A percentile compares a stretch with the other conserved stretches of the same genome.
These are phyloP conservation scores for Sceloporus undulatus DNA, from an alignment of 2,113 vertebrate genomes.

Conservation along the genomic window DNA sequence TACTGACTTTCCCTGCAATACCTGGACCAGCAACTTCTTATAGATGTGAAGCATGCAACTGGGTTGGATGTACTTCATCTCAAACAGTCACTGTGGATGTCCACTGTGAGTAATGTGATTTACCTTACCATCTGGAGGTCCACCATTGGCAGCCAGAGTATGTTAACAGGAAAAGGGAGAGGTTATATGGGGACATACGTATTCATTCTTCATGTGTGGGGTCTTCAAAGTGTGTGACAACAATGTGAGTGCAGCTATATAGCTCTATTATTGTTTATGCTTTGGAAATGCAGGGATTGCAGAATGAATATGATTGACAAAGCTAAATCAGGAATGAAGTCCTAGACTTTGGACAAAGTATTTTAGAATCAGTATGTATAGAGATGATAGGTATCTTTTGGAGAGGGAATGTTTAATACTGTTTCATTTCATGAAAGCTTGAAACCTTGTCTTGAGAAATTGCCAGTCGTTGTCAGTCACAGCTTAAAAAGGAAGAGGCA, in stretches of 20 bases:
- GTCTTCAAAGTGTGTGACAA: not conserved
- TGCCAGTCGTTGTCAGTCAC: not conserved
- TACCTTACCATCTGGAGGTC: not conserved
- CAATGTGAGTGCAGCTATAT: not conserved
- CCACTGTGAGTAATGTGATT: not conserved
- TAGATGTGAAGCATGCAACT: conserved; percentile 20
- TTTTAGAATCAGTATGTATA: not conserved
- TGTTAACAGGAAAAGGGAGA: not conserved
- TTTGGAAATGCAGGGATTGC: not conserved
- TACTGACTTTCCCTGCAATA: not conserved
- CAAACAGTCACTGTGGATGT: not conserved
- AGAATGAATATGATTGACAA: not conserved
- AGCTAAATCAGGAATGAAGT: not conserved
- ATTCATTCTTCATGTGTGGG: not conserved
- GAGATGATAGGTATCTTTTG: too few relatives aligned
- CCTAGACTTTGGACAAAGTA: not conserved
- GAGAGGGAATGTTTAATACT: not conserved
- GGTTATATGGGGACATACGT: not conserved
- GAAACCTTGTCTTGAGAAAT: not conserved
- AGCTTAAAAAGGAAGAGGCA: too few relatives aligned
- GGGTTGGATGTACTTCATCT: not conserved
- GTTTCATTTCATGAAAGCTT: not conserved
- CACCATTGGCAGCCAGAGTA: not conserved
- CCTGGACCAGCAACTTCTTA: not conserved
- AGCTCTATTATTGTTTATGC: not conserved